phyloP scores from a whole-genome alignment of 2,113 vertebrate species.

The Actenoides hombroni region DNA sequence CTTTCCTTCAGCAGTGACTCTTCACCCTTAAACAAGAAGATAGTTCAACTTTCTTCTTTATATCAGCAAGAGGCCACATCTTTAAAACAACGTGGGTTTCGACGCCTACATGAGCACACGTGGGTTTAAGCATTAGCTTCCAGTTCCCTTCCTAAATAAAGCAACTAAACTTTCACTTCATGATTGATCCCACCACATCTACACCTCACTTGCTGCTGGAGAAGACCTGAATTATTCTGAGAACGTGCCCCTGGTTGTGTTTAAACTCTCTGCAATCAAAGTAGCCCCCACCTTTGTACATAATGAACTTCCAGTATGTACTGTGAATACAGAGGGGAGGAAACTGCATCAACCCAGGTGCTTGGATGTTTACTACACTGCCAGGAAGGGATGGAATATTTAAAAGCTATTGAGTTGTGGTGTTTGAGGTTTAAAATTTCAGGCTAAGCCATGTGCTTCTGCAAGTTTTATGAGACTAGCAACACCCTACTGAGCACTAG shows the following conservation, averaged over 20 bases:
- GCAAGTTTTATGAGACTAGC: background rate
- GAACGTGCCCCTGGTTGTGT: rapidly evolving
- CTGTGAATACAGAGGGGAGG: background rate
- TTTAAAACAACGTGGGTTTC: rapidly evolving
- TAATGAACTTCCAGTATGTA: background rate
- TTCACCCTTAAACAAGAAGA: background rate
- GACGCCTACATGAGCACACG: background rate
- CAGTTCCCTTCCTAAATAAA: background rate
- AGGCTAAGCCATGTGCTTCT: background rate
- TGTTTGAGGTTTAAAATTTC: background rate
- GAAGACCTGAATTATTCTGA: background rate
- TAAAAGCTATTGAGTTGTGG: background rate
- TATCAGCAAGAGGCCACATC: background rate
- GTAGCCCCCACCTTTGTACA: background rate
- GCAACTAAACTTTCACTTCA: background rate
- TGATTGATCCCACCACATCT: background rate
- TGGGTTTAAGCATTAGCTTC: background rate
- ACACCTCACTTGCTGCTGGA: background rate
- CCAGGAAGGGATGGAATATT: background rate
- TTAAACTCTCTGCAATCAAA: background rate
- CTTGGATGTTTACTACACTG: background rate
- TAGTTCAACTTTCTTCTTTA: background rate
- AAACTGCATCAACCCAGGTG: background rate
- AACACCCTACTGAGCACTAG: background rate
- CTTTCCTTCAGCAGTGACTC: background rate